Evolutionary conservation across 2,797 vertebrate species (phyloP), one percentile per base, ranked within the genome.

Genomic region (Anguilla marmorata): DNA sequence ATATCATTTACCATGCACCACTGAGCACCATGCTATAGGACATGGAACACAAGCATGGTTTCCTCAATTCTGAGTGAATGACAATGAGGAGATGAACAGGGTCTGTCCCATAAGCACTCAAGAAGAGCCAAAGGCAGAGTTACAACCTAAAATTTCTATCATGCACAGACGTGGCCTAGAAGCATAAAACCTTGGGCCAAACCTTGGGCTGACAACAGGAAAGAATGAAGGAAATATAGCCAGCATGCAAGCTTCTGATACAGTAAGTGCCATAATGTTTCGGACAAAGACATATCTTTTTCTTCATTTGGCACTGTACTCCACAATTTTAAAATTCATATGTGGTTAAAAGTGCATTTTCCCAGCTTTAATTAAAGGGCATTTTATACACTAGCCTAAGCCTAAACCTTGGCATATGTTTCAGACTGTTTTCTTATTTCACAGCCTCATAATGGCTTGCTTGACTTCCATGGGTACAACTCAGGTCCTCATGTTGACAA

Each of bases 161-260:
- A 84, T 24, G 11, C 82, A 54, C 9, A 84, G 45, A 50, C 2
- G n/a, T 33, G 27, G 12, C 58, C 24, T 87, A 21, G 37, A 30
- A 30, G 27, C 66, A 72, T 30, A 8, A 72, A 72, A 45, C 19
- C 48, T 41, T 41, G 37, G 1, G 56, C 72, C 69, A 58, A 58
- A n/a, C 33, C 0, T 41, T 83, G 12, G 21, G 30, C 27, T 41
- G 8, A 84, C 37, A 72, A 50, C 27, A 4, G 37, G 27, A 69
- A 21, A 30, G 60, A 85, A 45, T 85, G 30, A 27, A 41, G 72
- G 30, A 76, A 66, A 60, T 60, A 76, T 60, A 60, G 3, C 3
- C 33, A 85, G 91, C 91, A 90, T 92, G 88, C 92, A 89, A 21
- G 16, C 45, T 82, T 45, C 79, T 82, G 79, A 85, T 85, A 27